Evolutionary conservation across 2,888 invertebrate genomes (phyloP), one percentile per base, ranked within the genome.

Genomic region (Folsomia candida): DNA sequence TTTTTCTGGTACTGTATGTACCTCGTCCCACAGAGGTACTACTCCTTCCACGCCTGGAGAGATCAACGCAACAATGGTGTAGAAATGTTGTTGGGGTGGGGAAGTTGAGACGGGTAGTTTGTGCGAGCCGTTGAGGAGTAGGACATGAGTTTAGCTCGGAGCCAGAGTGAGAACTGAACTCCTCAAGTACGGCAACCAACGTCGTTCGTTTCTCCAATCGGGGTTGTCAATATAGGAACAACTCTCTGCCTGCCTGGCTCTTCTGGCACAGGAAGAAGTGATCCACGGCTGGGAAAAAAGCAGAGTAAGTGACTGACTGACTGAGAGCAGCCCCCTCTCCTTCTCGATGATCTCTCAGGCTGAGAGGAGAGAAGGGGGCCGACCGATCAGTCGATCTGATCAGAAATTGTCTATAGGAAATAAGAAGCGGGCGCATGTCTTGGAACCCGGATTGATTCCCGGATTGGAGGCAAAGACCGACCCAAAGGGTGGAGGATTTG

Each of bases 391-490:
- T 78, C 76, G 77, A 79, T 79, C 77, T 76, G 77, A 79, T 79
- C 78, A 77, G 78, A 71, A 79, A 79, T 79, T 76, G 78, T 79
- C 79, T 78, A 79, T 76, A 76, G 73, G 78, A 78, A 78, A 78
- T 78, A 77, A 77, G 78, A 75, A 77, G 73, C 80, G 74, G 77
- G 78, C 79, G 78, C 77, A 79, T 76, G 78, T 77, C 78, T 77
- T 76, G 76, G 71, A n/a, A 67, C 74, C 74, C 74, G 77, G 77
- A 78, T 77, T 77, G 77, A 76, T 76, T 76, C 76, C 74, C 75
- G 80, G 80, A 78, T 78, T 80, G 78, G 79, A 76, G 78, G 70
- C 70, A 75, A 76, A 73, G 74, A 68, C 76, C 80, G 73, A 74
- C 78, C 79, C 78, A 76, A 76, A 75, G 75, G 80, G 78, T 76